These are phyloP conservation scores for Serilophus lunatus DNA, from an alignment of 2,113 vertebrate species.

Conservation along the genomic window DNA sequence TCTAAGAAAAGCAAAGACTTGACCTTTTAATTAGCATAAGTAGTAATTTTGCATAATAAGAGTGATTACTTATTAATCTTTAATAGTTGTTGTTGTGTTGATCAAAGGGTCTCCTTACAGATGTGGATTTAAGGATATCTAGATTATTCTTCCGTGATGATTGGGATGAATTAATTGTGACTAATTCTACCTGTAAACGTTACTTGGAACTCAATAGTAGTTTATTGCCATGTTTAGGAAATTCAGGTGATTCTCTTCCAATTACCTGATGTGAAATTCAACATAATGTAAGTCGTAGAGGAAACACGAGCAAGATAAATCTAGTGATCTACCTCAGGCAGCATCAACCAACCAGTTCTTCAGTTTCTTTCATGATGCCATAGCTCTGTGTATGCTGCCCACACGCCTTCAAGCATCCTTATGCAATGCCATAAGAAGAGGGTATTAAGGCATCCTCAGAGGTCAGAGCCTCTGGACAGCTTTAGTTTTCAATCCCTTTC, in stretches of 20 bases:
- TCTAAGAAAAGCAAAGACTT: background rate
- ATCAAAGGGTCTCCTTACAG: background rate
- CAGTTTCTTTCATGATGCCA: background rate
- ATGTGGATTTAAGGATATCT: background rate
- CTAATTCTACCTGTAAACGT: background rate
- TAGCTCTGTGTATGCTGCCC: background rate
- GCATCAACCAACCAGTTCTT: background rate
- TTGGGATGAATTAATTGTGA: background rate
- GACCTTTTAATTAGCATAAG: background rate
- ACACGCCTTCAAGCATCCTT: background rate
- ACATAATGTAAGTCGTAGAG: background rate
- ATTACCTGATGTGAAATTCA: background rate
- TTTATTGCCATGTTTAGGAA: background rate
- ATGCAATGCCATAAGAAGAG: constrained; percentile 29
- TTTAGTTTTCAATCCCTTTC: constrained; percentile 54
- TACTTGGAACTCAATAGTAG: background rate
- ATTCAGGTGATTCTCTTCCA: background rate
- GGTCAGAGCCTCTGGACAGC: constrained; percentile 27
- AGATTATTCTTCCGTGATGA: background rate
- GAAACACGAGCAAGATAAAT: background rate
- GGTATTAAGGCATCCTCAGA: constrained; percentile 38
- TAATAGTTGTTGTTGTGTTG: background rate
- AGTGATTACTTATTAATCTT: background rate
- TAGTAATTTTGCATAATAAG: background rate
- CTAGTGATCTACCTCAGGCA: background rate